Evolutionary conservation across 2,797 vertebrate species (phyloP), one percentile per base, ranked within the genome.

Genomic region (Epinephelus coioides): DNA sequence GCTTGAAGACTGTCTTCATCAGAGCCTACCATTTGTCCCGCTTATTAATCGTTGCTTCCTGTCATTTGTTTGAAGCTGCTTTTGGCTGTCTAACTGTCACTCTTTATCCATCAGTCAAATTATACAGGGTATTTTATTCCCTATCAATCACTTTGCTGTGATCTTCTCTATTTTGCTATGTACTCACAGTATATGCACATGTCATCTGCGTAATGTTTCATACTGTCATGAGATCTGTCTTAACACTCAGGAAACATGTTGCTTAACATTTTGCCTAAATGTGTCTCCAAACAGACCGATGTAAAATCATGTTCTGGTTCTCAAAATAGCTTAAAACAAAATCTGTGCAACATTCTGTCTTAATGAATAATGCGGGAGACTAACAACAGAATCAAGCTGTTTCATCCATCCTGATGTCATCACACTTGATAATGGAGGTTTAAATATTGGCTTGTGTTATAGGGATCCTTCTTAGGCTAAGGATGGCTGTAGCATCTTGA

Each of bases 1-100:
- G 30, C 73, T 54, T 81, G 69, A 73, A 64, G 72, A 76, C 13
- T 59, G 57, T 64, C 78, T 78, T 83, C 82, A 86, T 81, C 61
- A 65, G 30, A 70, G 60, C 65, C 23, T 50, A 3, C 71, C 27
- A 85, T 86, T 83, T 69, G 82, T 81, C 81, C 69, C 65, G 82
- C 83, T 71, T 69, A 71, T 76, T 77, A 86, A 79, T 55, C n/a
- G 4, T 4, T 23, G 66, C 51, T 83, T 86, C 81, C 74, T 87
- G 55, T 61, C 81, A 64, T 77, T 63, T 38, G 14, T 65, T 60
- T 69, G 50, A 72, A 44, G 69, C 69, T 46, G 53, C 12, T 64
- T 71, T 64, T 7, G 77, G 67, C 74, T 23, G 46, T 50, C 60
- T 21, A 10, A 25, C 18, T 63, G 68, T 67, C 76, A 51, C 49